Conservation (phyloP, 2,888 invertebrate species). For the Watsonalla cultraria region DNA sequence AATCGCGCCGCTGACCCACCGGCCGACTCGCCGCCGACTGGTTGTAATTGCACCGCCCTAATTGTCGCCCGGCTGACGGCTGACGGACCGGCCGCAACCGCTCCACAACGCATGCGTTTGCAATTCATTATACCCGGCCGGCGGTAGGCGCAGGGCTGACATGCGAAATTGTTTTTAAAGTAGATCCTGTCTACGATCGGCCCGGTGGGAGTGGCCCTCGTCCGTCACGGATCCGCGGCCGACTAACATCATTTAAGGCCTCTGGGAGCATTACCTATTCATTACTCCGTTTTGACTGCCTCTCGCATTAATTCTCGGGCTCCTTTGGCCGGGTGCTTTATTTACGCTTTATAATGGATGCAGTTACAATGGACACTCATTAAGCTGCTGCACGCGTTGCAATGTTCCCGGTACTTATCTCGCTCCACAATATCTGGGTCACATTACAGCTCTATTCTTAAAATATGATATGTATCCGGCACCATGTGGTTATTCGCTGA, state of each 20-base stretch:
- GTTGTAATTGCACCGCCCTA: conserved; percentile 72
- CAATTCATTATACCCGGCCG: conserved; percentile 54
- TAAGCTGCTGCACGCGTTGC: conserved; percentile 11
- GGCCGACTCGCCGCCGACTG: conserved; percentile 59
- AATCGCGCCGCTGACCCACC: conserved; percentile 73
- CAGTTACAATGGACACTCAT: conserved; percentile 36
- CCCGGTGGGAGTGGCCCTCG: conserved; percentile 45
- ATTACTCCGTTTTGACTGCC: conserved; percentile 21
- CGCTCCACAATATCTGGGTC: conserved; percentile 45
- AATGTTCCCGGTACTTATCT: conserved; percentile 34
- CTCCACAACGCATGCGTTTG: conserved; percentile 47
- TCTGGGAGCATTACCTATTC: conserved; percentile 26
- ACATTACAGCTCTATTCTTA: conserved; percentile 35
- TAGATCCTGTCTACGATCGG: conserved; percentile 55
- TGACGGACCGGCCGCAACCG: conserved; percentile 41
- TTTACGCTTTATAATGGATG: conserved; percentile 35
- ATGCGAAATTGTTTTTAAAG: conserved; percentile 67
- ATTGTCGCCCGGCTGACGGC: conserved; percentile 55
- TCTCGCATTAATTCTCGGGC: conserved; percentile 25
- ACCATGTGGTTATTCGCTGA: conserved; percentile 41
- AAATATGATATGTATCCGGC: conserved; percentile 44
- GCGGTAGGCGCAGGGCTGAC: conserved; percentile 38
- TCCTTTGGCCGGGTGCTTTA: conserved; percentile 28
- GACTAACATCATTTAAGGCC: conserved; percentile 52
- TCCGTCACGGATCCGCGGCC: conserved; percentile 48